phyloP scores from a whole-genome alignment of 2,888 invertebrate species.

The Dicycla oo region DNA sequence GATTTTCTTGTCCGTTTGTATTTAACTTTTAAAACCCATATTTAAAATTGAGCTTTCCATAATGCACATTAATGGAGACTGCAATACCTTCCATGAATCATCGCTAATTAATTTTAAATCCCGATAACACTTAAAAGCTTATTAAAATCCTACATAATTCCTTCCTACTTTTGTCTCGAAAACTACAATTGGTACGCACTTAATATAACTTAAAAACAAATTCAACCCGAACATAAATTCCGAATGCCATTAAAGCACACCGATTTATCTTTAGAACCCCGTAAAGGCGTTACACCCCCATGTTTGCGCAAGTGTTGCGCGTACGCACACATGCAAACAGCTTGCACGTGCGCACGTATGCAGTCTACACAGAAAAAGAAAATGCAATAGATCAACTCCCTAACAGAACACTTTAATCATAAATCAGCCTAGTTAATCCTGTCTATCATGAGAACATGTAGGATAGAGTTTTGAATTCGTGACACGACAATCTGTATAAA shows the following conservation, averaged over 20 bases:
- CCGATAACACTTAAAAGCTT: slow-evolving; percentile 52
- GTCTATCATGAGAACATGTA: too few relatives aligned
- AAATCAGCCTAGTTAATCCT: background rate
- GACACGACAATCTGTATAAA: background rate
- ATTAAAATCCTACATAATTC: slow-evolving; percentile 48
- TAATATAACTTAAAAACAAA: slow-evolving; percentile 79
- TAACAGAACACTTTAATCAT: background rate
- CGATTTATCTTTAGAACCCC: slow-evolving; percentile 79
- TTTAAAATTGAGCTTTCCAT: slow-evolving; percentile 9
- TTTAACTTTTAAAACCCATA: background rate
- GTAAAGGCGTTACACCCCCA: slow-evolving; percentile 73
- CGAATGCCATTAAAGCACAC: slow-evolving; percentile 85
- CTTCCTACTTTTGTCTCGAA: slow-evolving; percentile 55
- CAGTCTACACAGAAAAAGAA: slow-evolving; percentile 8
- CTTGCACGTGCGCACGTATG: slow-evolving; percentile 43
- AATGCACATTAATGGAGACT: slow-evolving; percentile 16
- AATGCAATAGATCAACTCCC: background rate
- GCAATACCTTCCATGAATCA: slow-evolving; percentile 27
- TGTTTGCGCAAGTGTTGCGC: slow-evolving; percentile 85
- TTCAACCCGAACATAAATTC: slow-evolving; percentile 84
- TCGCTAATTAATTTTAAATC: slow-evolving; percentile 42
- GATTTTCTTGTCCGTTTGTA: background rate
- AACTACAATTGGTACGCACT: slow-evolving; percentile 69
- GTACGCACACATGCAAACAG: slow-evolving; percentile 59
- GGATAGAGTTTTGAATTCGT: background rate